Conservation (phyloP, 2,797 vertebrate species). For the Coccyzus lansbergi region DNA sequence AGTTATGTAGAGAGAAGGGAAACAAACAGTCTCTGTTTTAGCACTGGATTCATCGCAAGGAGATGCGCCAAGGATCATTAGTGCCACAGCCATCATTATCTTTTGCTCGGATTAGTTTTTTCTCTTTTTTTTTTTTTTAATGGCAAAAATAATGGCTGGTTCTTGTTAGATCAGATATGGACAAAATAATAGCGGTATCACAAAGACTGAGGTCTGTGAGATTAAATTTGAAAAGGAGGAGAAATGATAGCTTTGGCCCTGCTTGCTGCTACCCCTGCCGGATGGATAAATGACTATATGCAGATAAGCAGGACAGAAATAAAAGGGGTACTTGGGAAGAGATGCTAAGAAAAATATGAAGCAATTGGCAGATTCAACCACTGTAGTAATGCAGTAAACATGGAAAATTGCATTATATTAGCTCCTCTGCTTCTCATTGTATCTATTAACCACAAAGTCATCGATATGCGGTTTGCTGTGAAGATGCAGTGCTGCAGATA, state of each 20-base stretch:
- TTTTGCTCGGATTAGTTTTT: slow-evolving; percentile 5
- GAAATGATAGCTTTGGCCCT: slow-evolving; percentile 49
- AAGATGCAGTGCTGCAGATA: not conserved
- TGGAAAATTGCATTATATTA: slow-evolving; percentile 43
- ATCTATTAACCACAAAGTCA: not conserved
- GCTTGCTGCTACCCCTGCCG: not conserved
- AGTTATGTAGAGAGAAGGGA: slow-evolving; percentile 8
- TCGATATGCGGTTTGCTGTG: not conserved
- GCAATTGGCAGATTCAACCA: slow-evolving; percentile 50
- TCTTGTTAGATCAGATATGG: slow-evolving; percentile 18
- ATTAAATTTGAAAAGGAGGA: slow-evolving; percentile 58
- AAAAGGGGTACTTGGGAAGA: slow-evolving; percentile 37
- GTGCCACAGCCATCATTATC: slow-evolving; percentile 36
- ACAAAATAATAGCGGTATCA: slow-evolving; percentile 39
- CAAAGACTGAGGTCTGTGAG: slow-evolving; percentile 57
- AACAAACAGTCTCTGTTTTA: slow-evolving; percentile 58
- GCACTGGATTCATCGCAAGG: not conserved
- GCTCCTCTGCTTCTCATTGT: slow-evolving; percentile 31
- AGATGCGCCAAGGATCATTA: slow-evolving; percentile 56
- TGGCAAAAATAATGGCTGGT: slow-evolving; percentile 11
- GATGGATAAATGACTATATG: slow-evolving; percentile 18
- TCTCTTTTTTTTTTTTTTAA: not conserved
- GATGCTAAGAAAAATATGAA: slow-evolving; percentile 29
- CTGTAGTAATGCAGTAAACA: slow-evolving; percentile 40
- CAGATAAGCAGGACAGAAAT: slow-evolving; percentile 53